A percentile compares a stretch with the other conserved stretches of the same genome.
Conservation (phyloP, 2,113 vertebrate species). For the Pandion haliaetus region DNA sequence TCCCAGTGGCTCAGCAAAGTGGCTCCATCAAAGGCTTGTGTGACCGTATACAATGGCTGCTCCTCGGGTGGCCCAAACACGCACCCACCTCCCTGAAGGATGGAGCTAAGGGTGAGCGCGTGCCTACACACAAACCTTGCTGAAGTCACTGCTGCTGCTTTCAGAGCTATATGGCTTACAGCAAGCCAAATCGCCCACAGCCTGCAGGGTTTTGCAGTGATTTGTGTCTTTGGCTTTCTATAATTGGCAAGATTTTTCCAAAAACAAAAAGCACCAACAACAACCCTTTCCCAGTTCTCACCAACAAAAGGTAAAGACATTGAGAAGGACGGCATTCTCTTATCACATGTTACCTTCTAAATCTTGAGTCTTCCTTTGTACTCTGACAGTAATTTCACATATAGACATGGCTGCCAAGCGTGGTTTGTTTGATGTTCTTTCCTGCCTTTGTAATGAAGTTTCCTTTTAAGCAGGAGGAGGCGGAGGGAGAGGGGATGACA, state of each 20-base stretch:
- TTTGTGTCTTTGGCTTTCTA: neutral
- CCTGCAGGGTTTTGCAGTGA: accelerated
- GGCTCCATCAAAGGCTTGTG: neutral
- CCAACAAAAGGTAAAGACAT: slow-evolving; percentile 59
- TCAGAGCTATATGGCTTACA: neutral
- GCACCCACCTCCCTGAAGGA: neutral
- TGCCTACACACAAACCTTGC: neutral
- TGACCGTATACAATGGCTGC: neutral
- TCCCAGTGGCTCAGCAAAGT: neutral
- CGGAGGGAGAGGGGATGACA: slow-evolving; percentile 56
- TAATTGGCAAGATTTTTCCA: neutral
- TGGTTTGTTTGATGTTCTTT: slow-evolving; percentile 79
- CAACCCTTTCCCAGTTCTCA: neutral
- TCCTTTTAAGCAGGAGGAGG: slow-evolving; percentile 70
- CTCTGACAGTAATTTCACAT: slow-evolving; percentile 71
- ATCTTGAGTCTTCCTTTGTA: slow-evolving; percentile 76
- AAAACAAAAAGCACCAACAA: neutral
- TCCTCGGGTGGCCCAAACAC: neutral
- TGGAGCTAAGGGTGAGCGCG: neutral
- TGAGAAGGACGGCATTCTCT: slow-evolving; percentile 22
- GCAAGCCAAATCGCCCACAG: neutral
- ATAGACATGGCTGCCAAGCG: slow-evolving; percentile 68
- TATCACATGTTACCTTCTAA: slow-evolving; percentile 49
- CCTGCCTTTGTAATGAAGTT: slow-evolving; percentile 81
- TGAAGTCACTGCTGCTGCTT: neutral